Conservation (phyloP, 2,888 invertebrate species). For the Chironomus riparius region DNA sequence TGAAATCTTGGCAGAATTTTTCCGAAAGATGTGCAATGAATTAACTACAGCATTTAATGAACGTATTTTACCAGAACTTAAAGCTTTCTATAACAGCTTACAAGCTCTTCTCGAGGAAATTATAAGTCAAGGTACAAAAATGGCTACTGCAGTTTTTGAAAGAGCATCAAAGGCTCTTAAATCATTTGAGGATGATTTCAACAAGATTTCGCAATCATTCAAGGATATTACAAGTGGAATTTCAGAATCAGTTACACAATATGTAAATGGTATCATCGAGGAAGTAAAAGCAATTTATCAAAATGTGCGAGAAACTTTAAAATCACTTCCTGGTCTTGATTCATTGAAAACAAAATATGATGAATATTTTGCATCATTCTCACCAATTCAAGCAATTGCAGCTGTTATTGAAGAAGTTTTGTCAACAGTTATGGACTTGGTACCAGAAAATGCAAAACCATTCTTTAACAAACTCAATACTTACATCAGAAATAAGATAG, state of each 20-base stretch:
- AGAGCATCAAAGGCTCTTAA: conserved; percentile 33
- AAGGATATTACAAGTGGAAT: conserved; percentile 40
- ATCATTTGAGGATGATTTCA: conserved; percentile 36
- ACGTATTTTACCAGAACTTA: conserved; percentile 37
- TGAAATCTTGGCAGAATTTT: conserved; percentile 42
- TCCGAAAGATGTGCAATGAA: conserved; percentile 38
- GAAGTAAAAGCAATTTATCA: conserved; percentile 33
- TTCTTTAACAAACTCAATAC: conserved; percentile 50
- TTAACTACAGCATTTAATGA: conserved; percentile 43
- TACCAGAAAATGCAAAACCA: conserved; percentile 50
- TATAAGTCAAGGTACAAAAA: conserved; percentile 33
- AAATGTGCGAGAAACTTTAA: conserved; percentile 44
- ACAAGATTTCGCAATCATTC: conserved; percentile 39
- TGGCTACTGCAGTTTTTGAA: conserved; percentile 29
- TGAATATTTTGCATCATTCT: conserved; percentile 32
- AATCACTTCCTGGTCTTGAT: conserved; percentile 47
- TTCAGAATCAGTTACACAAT: conserved; percentile 41
- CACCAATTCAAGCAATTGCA: background rate
- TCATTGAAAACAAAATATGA: conserved; percentile 44
- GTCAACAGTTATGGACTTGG: background rate
- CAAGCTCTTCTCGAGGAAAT: conserved; percentile 33
- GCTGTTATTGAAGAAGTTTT: conserved; percentile 7
- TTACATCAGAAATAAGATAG: conserved; percentile 58
- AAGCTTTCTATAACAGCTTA: conserved; percentile 34
- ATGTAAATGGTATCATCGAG: conserved; percentile 37